Percentiles rank a stretch among this genome's conserved stretches.
These are phyloP conservation scores for Dromas ardeola DNA, from an alignment of 2,113 vertebrate genomes.

Conservation along the genomic window DNA sequence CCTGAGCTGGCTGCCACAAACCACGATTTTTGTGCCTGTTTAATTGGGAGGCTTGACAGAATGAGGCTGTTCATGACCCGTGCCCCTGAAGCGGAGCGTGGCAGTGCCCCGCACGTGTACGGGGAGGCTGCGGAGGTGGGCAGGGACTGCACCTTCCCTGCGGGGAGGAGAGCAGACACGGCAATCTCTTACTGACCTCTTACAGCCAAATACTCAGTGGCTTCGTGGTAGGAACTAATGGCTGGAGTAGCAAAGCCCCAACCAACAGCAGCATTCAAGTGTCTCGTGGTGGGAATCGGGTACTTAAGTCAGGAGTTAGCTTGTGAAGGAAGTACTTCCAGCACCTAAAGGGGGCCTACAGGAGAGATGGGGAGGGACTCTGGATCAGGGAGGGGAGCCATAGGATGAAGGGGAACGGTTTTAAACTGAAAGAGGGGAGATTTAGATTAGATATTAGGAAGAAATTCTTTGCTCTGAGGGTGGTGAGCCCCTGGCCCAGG, in stretches of 20 bases:
- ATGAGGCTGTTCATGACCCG: accelerated
- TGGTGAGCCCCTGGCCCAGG: no score
- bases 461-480: no score
- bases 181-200: neutral
- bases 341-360: no score
- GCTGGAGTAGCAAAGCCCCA: neutral
- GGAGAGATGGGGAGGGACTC: no score
- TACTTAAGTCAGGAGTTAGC: neutral
- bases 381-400: no score
- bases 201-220: neutral
- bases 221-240: accelerated
- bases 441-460: no score
- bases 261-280: neutral
- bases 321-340: neutral
- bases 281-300: neutral
- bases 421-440: no score
- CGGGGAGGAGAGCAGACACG: neutral
- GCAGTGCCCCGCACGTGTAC: neutral
- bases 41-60: neutral
- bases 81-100: neutral
- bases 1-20: neutral
- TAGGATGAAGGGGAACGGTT: no score
- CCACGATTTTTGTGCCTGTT: neutral
- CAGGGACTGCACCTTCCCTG: neutral
- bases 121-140: neutral